phyloP scores from a whole-genome alignment of 2,888 invertebrate genomes.

The Heterodera filipjevi region DNA sequence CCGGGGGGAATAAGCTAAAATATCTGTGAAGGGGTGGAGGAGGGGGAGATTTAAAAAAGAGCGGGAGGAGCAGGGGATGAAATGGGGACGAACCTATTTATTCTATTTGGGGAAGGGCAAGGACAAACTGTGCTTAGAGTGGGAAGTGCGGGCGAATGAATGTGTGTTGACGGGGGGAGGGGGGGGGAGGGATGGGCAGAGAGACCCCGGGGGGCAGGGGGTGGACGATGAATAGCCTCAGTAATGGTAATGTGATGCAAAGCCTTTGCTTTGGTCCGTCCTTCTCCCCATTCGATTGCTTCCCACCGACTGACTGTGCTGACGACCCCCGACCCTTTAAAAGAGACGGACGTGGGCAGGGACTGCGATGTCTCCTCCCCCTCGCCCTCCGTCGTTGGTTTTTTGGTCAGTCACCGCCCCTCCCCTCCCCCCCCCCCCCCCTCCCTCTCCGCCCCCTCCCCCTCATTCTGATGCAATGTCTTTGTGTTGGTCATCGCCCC shows the following conservation, averaged over 20 bases:
- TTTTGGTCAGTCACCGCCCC: slow-evolving; percentile 1
- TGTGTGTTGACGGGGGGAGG: background rate
- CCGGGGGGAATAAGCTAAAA: no score
- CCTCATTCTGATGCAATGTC: slow-evolving; percentile 18
- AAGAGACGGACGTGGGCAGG: slow-evolving; percentile 3
- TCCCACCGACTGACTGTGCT: background rate
- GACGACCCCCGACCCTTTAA: slow-evolving; percentile 11
- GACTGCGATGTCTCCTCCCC: slow-evolving; percentile 10
- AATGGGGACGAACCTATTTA: background rate
- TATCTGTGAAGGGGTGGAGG: no score
- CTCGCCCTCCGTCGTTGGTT: background rate
- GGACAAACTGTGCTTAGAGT: background rate
- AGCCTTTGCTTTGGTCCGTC: background rate
- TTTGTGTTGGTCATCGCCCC: slow-evolving; percentile 20
- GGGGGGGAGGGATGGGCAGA: background rate
- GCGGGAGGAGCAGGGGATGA: no score
- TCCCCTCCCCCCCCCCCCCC: slow-evolving; percentile 4
- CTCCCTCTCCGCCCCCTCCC: background rate
- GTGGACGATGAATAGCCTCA: background rate
- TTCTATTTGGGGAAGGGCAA: slow-evolving; percentile 3
- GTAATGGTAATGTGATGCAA: background rate
- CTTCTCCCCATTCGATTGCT: background rate
- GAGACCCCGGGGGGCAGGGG: background rate
- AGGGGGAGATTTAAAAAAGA: no score
- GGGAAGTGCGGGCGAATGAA: background rate